A percentile compares a stretch with the other conserved stretches of the same genome.
These are phyloP conservation scores for Eilema sororculum DNA, from an alignment of 2,888 invertebrate genomes.

Conservation along the genomic window DNA sequence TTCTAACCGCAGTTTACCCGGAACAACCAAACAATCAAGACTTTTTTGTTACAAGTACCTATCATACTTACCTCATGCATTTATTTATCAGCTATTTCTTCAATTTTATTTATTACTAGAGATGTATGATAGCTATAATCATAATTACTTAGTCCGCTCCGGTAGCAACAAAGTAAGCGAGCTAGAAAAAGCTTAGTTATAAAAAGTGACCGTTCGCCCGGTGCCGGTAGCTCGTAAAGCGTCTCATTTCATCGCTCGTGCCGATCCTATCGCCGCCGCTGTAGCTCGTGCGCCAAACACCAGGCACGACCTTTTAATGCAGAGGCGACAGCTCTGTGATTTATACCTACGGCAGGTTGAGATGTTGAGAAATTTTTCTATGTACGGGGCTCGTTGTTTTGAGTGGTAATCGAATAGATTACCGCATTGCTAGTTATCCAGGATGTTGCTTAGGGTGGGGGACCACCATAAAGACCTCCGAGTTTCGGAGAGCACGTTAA, in stretches of 20 bases:
- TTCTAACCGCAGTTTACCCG: no score
- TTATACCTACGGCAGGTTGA: background rate
- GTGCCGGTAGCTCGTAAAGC: constrained; percentile 66
- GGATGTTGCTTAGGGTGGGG: no score
- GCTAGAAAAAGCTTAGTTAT: constrained; percentile 29
- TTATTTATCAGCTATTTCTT: no score
- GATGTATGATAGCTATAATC: background rate
- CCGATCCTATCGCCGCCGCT: constrained; percentile 69
- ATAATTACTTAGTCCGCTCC: background rate
- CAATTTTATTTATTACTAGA: no score
- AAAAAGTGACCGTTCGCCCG: constrained; percentile 41
- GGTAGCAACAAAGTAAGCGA: background rate
- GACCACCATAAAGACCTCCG: no score
- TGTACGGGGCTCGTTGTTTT: no score
- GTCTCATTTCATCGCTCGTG: constrained; percentile 75
- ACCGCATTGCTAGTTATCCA: no score
- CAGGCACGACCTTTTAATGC: constrained; percentile 29
- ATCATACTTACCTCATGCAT: no score
- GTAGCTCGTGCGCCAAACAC: constrained; percentile 56
- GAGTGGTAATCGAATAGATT: no score
- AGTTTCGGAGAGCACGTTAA: no score
- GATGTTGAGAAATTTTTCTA: background rate
- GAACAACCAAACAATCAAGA: no score
- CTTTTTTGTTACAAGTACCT: no score
- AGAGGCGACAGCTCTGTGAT: constrained; percentile 33